Conservation (phyloP, 1,140 invertebrate genomes). For the Dreissena polymorpha region DNA sequence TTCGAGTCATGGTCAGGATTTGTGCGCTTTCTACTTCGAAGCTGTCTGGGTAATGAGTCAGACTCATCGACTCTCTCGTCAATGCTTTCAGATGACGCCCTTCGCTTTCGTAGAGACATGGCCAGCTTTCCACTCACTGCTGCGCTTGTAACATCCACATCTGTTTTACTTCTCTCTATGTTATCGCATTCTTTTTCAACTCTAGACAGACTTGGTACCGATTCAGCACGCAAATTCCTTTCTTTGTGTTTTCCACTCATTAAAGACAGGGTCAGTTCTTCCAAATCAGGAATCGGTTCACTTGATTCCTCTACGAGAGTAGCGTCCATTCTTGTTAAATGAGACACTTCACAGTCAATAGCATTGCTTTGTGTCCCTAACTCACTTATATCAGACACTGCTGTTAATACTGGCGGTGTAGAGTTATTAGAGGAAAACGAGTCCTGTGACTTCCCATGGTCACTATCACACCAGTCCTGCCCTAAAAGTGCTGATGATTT, state of each 20-base stretch:
- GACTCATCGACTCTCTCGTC: constrained; percentile 31
- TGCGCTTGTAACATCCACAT: constrained; percentile 3
- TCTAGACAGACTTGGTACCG: background rate
- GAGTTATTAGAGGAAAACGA: constrained; percentile 40
- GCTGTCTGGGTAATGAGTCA: constrained; percentile 27
- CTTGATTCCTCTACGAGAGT: background rate
- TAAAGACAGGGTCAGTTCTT: background rate
- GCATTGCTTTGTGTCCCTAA: background rate
- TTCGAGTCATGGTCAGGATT: constrained; percentile 31
- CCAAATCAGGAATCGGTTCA: background rate
- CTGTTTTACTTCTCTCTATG: background rate
- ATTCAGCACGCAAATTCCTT: background rate
- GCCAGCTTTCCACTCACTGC: too few relatives aligned
- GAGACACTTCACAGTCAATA: background rate
- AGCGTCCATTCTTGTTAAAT: background rate
- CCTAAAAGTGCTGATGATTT: background rate
- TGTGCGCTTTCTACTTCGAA: constrained; percentile 49
- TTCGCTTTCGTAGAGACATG: constrained; percentile 43
- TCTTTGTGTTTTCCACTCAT: background rate
- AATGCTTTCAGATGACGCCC: constrained; percentile 41
- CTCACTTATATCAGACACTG: constrained; percentile 18
- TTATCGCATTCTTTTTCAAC: constrained; percentile 12
- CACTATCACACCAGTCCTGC: constrained; percentile 35
- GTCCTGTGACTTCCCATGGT: constrained; percentile 21
- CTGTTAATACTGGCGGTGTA: constrained; percentile 43